Percentiles rank a stretch among this genome's conserved stretches.
These are phyloP conservation scores for Chaetodon auriga DNA, from an alignment of 2,113 vertebrate species.

Conservation along the genomic window DNA sequence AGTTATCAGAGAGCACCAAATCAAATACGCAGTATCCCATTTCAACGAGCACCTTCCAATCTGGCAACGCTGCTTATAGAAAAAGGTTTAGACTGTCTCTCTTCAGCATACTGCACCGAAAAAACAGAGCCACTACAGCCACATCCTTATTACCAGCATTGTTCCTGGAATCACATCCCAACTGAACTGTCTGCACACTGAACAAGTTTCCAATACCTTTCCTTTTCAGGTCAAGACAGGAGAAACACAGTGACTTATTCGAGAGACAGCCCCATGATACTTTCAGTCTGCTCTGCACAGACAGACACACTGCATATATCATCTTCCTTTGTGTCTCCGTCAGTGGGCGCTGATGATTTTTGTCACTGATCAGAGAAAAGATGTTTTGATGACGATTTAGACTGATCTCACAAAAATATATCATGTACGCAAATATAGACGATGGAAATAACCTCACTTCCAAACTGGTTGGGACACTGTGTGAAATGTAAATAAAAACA, in stretches of 20 bases:
- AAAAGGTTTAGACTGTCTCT: conserved; percentile 5
- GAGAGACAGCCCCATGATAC: conserved; percentile 27
- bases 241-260: conserved; percentile 37
- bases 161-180: conserved; percentile 53
- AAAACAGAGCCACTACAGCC: conserved; percentile 33
- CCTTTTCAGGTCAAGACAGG: conserved; percentile 75
- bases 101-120: not conserved
- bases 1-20: not conserved
- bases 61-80: not conserved
- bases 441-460: not conserved
- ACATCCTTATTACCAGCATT: conserved; percentile 32
- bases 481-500: no score
- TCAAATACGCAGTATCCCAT: not conserved
- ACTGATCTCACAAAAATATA: not conserved
- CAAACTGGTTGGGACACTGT: no score
- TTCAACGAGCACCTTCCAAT: not conserved
- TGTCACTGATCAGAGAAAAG: not conserved
- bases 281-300: conserved; percentile 19
- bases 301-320: conserved; percentile 18
- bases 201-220: conserved; percentile 74
- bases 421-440: not conserved
- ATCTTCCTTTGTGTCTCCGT: conserved; percentile 3
- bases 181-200: conserved; percentile 29
- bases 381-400: not conserved
- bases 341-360: not conserved